Percentiles rank a stretch among this genome's conserved stretches.
Evolutionary conservation across 1,140 invertebrate genomes (phyloP).

Genomic region (Cyrtorhinus lividipennis): DNA sequence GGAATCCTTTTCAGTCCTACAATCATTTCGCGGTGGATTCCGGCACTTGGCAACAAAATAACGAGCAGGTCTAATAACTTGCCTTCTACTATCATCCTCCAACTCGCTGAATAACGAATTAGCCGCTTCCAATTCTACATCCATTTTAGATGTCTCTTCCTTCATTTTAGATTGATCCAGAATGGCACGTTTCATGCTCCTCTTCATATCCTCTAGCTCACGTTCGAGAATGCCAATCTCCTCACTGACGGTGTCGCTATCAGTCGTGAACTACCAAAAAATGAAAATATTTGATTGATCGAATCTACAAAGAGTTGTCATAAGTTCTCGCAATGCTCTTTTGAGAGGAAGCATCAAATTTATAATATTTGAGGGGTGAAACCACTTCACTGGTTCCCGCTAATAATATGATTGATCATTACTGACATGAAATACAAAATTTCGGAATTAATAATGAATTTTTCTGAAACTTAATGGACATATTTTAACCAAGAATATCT

Average conservation of each 20-base stretch:
- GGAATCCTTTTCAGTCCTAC: too few relatives aligned
- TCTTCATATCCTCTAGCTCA: background rate
- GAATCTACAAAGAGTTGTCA: too few relatives aligned
- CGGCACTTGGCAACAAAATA: too few relatives aligned
- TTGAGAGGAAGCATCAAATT: background rate
- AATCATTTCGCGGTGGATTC: too few relatives aligned
- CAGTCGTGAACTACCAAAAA: background rate
- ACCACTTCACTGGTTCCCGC: too few relatives aligned
- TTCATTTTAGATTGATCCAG: background rate
- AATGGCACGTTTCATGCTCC: background rate
- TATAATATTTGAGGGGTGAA: too few relatives aligned
- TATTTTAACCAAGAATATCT: background rate
- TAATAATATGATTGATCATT: too few relatives aligned
- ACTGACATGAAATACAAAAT: too few relatives aligned
- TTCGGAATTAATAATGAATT: too few relatives aligned
- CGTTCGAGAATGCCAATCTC: background rate
- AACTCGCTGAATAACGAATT: background rate
- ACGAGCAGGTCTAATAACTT: too few relatives aligned
- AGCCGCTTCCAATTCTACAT: background rate
- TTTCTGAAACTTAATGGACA: background rate
- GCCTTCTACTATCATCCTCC: background rate
- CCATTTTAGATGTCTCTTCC: background rate
- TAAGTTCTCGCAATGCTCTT: background rate
- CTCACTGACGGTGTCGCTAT: background rate
- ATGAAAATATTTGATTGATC: too few relatives aligned